Base-by-base conservation (phyloP, 2,888 invertebrate species). In the Drosophila niveifrons region DNA sequence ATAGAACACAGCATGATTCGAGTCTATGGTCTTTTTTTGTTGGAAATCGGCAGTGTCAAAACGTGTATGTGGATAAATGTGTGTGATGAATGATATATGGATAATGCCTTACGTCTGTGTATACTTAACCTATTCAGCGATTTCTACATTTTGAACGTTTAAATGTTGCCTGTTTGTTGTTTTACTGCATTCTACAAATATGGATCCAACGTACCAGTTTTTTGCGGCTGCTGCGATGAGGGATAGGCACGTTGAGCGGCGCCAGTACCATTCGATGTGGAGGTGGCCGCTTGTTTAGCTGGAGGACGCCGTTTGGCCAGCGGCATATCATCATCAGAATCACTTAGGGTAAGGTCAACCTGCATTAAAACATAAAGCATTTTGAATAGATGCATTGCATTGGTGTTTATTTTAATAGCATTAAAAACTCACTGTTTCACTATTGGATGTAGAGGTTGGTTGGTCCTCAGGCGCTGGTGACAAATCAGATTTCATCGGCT, bases 271-370 rank as follows among this genome's bases (percentile, higher is more conserved):
- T 80, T 90, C 34, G 90, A 82, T 61, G 89, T 84, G 31, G 90
- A 88, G 44, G 88, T 88, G 44, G 86, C 77, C 57, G 90, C 77
- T 76, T 78, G 82, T 61, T 90, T 91, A 3, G 85, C 63, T 46
- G 85, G 81, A 91, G 93, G 90, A 66, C 94, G 94, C 82, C 95
- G 93, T 91, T 94, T 95, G 17, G 92, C 91, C 72, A 95, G 93
- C 11, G 95, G 95, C 89, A 95, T 92, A 81, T 95, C 95, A 84
- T 95, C 94, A 70, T 96, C 96, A 0, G 95, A 95, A 92, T 96
- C 96, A 1, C 96, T 96, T n/a, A 94, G 75, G 0, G 96, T 96
- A 73, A 96, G 93, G 92, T 96, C 96, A 17, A 96, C 95, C 92
- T 92, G 9, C 9, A 23, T 17, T 11, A 15, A 44, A 11, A 4